Evolutionary conservation across 2,888 invertebrate species (phyloP), one percentile per base, ranked within the genome.

Genomic region (Dinocampus coccinellae): DNA sequence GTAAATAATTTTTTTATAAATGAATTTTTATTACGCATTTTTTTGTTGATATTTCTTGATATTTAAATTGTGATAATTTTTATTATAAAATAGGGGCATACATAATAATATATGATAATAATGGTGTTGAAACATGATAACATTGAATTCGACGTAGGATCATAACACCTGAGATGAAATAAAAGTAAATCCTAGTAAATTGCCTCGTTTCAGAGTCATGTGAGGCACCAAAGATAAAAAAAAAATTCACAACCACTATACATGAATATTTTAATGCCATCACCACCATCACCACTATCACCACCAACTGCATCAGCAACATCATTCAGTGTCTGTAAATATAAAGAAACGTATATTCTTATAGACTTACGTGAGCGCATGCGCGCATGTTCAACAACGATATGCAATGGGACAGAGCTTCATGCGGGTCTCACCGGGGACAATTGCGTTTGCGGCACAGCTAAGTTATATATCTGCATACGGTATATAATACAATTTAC

Each of bases 381-480:
- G 10, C 47, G 22, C 58, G 72, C 75, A 75, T 74, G 73, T 70
- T 69, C 64, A 47, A 47, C 29, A 16, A 47, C 47, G 7, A 33
- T 34, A 52, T 13, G 42, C 67, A 39, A 61, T 53, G 36, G 64
- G 64, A 72, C 63, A 70, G 60, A 70, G 74, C 65, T 76, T 74
- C 75, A 73, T 75, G 77, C 74, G 72, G 63, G 63, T 68, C 71
- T 73, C 42, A 55, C 62, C 74, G 77, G 77, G 81, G 82, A 85
- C 85, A 84, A 85, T 84, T 84, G 83, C 84, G 77, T 82, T 81
- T 82, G 83, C 81, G 81, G 82, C 76, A 76, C 76, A 74, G 68
- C 77, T 71, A 69, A 71, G 70, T 72, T 67, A 75, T 62, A 24
- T 64, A 75, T 80, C 77, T 79, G 75, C 80, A 79, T 81, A 78